These are phyloP conservation scores for Lytechinus pictus DNA, from an alignment of 35 echinoderm and acorn worm species.

Conservation along the genomic window DNA sequence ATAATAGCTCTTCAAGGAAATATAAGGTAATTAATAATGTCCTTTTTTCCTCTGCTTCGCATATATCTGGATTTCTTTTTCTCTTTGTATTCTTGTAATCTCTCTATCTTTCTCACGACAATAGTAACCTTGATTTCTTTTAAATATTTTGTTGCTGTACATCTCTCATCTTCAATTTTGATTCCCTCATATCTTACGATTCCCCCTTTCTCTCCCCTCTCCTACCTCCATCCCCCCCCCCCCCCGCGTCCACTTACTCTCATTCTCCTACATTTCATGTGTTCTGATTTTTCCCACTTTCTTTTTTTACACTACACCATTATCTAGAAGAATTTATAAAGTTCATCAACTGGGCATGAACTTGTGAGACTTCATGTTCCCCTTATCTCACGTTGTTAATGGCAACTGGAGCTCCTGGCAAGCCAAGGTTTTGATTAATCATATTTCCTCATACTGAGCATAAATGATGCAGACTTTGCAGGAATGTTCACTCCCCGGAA, in stretches of 20 bases:
- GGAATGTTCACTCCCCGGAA: not conserved
- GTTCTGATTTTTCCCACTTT: not conserved
- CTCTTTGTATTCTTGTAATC: not conserved
- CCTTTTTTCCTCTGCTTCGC: not conserved
- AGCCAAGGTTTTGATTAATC: constrained; percentile 3
- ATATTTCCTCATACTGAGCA: not conserved
- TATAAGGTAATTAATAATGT: not conserved
- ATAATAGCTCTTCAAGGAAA: not conserved
- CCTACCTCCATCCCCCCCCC: not conserved
- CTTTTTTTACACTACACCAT: not conserved
- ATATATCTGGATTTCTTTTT: not conserved
- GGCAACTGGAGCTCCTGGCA: not conserved
- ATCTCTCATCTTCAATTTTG: not conserved
- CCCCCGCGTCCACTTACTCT: not conserved
- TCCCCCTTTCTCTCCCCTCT: not conserved
- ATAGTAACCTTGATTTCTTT: too few species aligned
- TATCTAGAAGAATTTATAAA: not conserved
- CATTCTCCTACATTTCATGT: not conserved
- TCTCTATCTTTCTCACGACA: not conserved
- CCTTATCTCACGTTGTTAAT: not conserved
- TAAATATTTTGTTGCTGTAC: not conserved
- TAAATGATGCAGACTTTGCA: not conserved
- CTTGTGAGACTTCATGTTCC: not conserved
- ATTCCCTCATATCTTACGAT: not conserved
- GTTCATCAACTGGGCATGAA: not conserved